A percentile compares a stretch with the other conserved stretches of the same genome.
Evolutionary conservation across 2,113 vertebrate species (phyloP).

Genomic region (Ammodytes marinus): DNA sequence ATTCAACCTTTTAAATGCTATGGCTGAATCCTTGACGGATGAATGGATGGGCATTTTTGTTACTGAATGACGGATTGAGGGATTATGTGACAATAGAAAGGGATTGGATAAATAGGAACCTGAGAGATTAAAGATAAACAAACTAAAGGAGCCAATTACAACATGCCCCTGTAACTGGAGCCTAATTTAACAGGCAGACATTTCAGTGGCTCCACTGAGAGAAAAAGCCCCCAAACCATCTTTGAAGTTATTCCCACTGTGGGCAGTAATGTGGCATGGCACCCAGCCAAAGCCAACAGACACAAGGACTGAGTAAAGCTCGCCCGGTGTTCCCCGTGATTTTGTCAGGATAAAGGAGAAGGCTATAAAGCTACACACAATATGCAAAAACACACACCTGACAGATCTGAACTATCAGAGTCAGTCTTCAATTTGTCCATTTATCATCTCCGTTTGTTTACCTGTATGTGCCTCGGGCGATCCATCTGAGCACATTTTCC

Average conservation of each 20-base stretch:
- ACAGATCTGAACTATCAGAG: not conserved
- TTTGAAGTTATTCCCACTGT: conserved; percentile 66
- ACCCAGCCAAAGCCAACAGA: conserved; percentile 53
- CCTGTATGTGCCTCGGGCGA: not conserved
- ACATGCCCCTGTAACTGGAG: conserved; percentile 41
- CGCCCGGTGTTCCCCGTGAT: conserved; percentile 27
- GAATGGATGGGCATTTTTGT: not conserved
- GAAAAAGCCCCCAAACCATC: conserved; percentile 38
- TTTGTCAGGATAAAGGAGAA: conserved; percentile 23
- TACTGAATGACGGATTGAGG: not conserved
- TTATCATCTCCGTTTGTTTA: not conserved
- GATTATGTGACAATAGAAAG: not conserved
- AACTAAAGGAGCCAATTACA: conserved; percentile 62
- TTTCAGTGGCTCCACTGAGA: conserved; percentile 48
- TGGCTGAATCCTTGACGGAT: not conserved
- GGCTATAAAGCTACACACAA: conserved; percentile 4
- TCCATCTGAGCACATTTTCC: not conserved
- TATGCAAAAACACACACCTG: not conserved
- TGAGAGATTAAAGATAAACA: conserved; percentile 58
- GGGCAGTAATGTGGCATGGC: conserved; percentile 57
- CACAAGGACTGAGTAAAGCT: conserved; percentile 62
- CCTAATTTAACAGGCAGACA: conserved; percentile 50
- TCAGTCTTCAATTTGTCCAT: conserved; percentile 13
- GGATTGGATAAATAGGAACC: not conserved
- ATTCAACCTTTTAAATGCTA: not conserved